These are phyloP conservation scores for Siderastrea radians DNA, from an alignment of 92 coral and sea anemone genomes.

Conservation along the genomic window DNA sequence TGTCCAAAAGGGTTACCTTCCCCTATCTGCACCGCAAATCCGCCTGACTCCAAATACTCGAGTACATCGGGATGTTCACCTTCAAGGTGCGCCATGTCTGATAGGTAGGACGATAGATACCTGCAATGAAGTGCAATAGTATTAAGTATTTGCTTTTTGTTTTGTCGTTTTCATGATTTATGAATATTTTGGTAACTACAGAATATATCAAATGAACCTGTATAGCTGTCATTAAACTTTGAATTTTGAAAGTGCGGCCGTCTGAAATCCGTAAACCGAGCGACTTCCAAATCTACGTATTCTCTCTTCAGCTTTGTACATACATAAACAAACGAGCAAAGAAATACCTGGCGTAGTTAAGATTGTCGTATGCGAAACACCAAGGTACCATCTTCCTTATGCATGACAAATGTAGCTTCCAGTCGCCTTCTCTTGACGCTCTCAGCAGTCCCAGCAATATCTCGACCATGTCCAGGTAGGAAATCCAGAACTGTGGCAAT, in stretches of 20 bases:
- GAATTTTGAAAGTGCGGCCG: neutral
- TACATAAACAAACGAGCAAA: neutral
- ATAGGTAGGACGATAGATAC: slow-evolving; percentile 11
- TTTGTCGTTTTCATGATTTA: no score
- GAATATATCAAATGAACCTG: no score
- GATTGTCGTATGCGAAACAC: slow-evolving; percentile 13
- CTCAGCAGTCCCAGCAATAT: slow-evolving; percentile 24
- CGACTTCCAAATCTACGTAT: neutral
- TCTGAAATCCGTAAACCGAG: neutral
- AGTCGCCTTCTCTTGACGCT: slow-evolving; percentile 37
- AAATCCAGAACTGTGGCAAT: slow-evolving; percentile 34
- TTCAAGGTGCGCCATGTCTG: slow-evolving; percentile 25
- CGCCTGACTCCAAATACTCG: slow-evolving; percentile 4
- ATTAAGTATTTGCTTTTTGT: no score
- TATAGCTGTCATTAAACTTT: neutral
- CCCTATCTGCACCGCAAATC: slow-evolving; percentile 2
- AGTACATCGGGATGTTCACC: slow-evolving; percentile 1
- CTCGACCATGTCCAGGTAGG: slow-evolving; percentile 38
- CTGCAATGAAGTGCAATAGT: neutral
- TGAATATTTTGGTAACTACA: no score
- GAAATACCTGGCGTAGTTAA: slow-evolving; percentile 19
- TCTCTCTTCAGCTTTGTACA: neutral
- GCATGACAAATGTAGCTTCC: slow-evolving; percentile 41
- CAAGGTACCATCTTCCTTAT: slow-evolving; percentile 22
- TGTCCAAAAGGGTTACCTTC: slow-evolving; percentile 18